Conservation (phyloP, 2,797 vertebrate genomes). For the Enoplosus armatus region DNA sequence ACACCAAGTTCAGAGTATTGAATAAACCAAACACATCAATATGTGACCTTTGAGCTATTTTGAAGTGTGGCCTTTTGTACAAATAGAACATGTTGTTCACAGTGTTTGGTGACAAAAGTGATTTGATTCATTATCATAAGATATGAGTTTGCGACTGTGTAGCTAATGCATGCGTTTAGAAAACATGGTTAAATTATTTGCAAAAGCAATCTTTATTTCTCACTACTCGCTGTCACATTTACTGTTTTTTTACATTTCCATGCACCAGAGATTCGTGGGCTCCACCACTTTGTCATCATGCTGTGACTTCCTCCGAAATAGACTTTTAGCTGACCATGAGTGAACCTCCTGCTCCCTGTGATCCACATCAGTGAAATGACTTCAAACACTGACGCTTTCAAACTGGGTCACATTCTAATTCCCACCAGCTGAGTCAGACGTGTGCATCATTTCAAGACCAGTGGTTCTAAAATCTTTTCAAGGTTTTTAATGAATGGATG, state of each 20-base stretch:
- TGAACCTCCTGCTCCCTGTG: not conserved
- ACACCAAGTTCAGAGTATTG: not conserved
- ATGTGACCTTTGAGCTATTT: not conserved
- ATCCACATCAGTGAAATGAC: slow-evolving; percentile 21
- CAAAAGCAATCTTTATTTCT: not conserved
- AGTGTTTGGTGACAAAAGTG: not conserved
- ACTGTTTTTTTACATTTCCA: not conserved
- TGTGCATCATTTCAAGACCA: slow-evolving; percentile 11
- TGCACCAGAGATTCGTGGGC: not conserved
- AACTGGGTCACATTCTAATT: slow-evolving; percentile 40
- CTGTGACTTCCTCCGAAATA: slow-evolving; percentile 33
- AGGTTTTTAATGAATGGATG: not conserved
- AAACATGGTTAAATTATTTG: not conserved
- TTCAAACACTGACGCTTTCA: slow-evolving; percentile 33
- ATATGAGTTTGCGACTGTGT: not conserved
- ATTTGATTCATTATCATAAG: not conserved
- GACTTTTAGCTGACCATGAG: slow-evolving; percentile 6
- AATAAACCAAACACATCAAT: not conserved
- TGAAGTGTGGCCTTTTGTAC: not conserved
- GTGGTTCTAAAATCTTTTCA: not conserved
- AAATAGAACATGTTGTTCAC: not conserved
- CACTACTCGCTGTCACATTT: too few relatives aligned
- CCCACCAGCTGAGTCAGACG: slow-evolving; percentile 1
- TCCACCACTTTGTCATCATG: not conserved
- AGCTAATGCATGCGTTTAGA: not conserved